Base-by-base conservation (phyloP, 2,113 vertebrate genomes). In the Sceloporus undulatus region DNA sequence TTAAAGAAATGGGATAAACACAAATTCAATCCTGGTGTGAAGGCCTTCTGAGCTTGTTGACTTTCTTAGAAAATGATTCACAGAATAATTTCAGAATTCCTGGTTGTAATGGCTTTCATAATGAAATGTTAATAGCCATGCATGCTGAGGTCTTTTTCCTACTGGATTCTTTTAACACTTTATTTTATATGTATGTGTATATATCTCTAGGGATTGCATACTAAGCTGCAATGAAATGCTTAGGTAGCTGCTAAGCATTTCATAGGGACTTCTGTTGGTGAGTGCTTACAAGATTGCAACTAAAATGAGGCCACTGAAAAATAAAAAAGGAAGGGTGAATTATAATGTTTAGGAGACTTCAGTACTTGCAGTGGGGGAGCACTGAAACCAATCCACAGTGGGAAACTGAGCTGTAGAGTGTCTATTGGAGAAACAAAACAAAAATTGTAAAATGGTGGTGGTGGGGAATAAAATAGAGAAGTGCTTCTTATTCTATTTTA, bases 1-100 rank as follows among this genome's bases (percentile, higher is more conserved):
- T 56, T 5, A 78, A 21, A 66, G 83, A 29, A 65, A 52, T 9
- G 8, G 65, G 90, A 87, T 87, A 90, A 82, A 52, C 88, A 6
- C 29, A 2, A 82, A 14, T 14, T 85, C 85, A 14, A 23, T 74
- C 42, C 84, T 19, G 34, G 2, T 85, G 74, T 65, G 56, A 89
- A 84, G 9, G 9, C 1, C 13, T 40, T 1, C 0, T 52, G 34
- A 84, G 79, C 9, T n/a, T 77, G 13, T 40, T 87, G 5, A 62
- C 56, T 89, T 54, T 79, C 10, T 68, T 54, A 90, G 84, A 21
- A 40, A 23, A 9, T 76, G 84, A 54, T 56, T 71, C 74, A 68
- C 66, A n/a, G 88, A 85, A 71, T 84, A 75, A 0, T 1, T 68
- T 74, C 84, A 85, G 3, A 3, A 68, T 89, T 86, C 83, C 84